These are phyloP conservation scores for Holcopasites calliopsidis DNA, from an alignment of 1,140 invertebrate genomes.

Conservation along the genomic window DNA sequence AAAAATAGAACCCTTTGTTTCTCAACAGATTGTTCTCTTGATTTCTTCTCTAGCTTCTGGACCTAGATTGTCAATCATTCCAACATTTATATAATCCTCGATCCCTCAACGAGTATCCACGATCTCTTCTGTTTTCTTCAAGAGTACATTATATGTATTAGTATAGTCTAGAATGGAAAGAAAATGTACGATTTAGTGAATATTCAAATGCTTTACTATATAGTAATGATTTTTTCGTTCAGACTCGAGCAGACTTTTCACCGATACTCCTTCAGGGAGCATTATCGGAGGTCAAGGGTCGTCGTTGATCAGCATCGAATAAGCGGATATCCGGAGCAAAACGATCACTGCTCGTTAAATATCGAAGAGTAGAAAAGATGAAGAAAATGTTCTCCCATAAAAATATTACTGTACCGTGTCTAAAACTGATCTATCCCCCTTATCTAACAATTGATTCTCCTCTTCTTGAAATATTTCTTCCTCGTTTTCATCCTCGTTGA, in stretches of 20 bases:
- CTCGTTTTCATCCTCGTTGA: background rate
- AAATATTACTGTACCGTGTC: too few species aligned
- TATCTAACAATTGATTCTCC: background rate
- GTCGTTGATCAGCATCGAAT: background rate
- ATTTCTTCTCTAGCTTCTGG: background rate
- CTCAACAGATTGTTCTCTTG: background rate
- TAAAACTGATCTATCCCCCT: background rate
- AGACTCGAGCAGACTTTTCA: too few species aligned
- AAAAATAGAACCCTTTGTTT: constrained; percentile 58
- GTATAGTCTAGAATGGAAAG: too few species aligned
- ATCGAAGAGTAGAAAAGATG: background rate
- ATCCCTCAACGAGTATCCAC: background rate
- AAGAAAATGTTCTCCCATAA: background rate
- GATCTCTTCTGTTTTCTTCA: background rate
- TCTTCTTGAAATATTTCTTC: background rate
- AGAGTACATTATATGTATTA: too few species aligned
- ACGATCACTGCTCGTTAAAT: constrained; percentile 1
- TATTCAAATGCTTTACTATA: too few species aligned
- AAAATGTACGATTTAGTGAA: too few species aligned
- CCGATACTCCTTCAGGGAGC: background rate
- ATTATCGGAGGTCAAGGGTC: background rate
- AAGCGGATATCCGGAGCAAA: constrained; percentile 13
- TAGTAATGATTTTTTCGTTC: too few species aligned
- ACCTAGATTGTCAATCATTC: background rate
- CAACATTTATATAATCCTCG: background rate